Evolutionary conservation across 1,140 invertebrate species (phyloP).

Genomic region (Conus ventricosus): DNA sequence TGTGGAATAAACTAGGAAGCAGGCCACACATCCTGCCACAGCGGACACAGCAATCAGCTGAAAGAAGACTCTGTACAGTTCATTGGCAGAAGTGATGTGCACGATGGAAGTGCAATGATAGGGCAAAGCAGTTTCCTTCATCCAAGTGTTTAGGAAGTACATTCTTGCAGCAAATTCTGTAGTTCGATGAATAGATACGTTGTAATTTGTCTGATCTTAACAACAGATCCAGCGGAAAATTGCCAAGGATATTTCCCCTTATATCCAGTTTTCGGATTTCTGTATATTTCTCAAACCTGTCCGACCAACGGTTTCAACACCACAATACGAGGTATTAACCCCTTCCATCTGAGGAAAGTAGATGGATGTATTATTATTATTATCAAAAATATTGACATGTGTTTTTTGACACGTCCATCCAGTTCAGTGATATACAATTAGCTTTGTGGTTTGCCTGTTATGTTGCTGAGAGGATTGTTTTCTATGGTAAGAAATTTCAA

Average conservation of each 20-base stretch:
- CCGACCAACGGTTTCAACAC: neutral
- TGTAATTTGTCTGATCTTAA: neutral
- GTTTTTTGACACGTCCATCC: neutral
- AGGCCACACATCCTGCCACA: conserved; percentile 42
- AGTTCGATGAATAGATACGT: conserved; percentile 35
- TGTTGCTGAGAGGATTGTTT: neutral
- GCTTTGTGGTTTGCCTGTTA: neutral
- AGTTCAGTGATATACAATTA: too few relatives aligned
- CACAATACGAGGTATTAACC: neutral
- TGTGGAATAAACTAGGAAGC: neutral
- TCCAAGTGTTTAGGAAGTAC: conserved; percentile 36
- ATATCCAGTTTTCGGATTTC: conserved; percentile 17
- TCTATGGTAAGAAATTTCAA: conserved; percentile 20
- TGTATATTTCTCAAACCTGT: conserved; percentile 11
- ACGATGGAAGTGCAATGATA: conserved; percentile 48
- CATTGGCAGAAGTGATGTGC: conserved; percentile 44
- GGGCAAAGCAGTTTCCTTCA: neutral
- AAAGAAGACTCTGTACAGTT: conserved; percentile 36
- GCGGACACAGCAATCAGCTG: conserved; percentile 48
- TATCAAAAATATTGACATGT: neutral
- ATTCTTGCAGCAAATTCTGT: conserved; percentile 45
- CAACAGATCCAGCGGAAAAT: conserved; percentile 36
- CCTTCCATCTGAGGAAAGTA: conserved; percentile 12
- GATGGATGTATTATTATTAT: neutral
- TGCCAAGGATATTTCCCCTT: conserved; percentile 21